These are phyloP conservation scores for Aspidoscelis tigris DNA, from an alignment of 2,113 vertebrate genomes.

Conservation along the genomic window DNA sequence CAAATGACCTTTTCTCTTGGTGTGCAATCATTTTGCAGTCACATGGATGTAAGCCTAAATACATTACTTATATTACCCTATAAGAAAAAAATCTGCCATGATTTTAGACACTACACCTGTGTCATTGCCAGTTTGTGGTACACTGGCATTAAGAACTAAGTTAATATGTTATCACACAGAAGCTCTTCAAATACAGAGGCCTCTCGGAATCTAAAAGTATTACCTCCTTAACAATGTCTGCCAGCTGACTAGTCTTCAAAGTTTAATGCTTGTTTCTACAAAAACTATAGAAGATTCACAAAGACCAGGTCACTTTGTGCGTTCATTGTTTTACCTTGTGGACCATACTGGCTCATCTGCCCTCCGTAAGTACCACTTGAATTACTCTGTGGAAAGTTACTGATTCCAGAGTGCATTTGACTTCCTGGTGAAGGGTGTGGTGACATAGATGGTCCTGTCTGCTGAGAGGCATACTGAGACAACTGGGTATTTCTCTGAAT, in stretches of 20 bases:
- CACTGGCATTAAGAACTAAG: neutral
- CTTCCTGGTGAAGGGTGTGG: constrained; percentile 89
- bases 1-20: constrained; percentile 5
- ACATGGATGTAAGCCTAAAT: constrained; percentile 26
- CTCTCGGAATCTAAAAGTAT: neutral
- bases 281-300: neutral
- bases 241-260: neutral
- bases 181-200: neutral
- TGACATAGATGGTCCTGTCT: constrained; percentile 89
- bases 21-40: neutral
- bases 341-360: constrained; percentile 91
- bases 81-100: neutral
- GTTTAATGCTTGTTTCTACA: neutral
- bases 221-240: neutral
- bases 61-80: neutral
- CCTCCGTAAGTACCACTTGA: constrained; percentile 87
- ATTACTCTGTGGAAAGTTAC: constrained; percentile 88
- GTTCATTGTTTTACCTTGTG: constrained; percentile 83
- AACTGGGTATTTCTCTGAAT: constrained; percentile 89
- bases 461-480: constrained; percentile 90
- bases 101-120: neutral
- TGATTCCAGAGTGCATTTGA: constrained; percentile 87
- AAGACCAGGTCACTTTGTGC: constrained; percentile 7
- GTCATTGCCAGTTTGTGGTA: neutral
- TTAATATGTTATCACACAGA: neutral